Conservation (phyloP, 2,113 vertebrate species). For the Progne subis region DNA sequence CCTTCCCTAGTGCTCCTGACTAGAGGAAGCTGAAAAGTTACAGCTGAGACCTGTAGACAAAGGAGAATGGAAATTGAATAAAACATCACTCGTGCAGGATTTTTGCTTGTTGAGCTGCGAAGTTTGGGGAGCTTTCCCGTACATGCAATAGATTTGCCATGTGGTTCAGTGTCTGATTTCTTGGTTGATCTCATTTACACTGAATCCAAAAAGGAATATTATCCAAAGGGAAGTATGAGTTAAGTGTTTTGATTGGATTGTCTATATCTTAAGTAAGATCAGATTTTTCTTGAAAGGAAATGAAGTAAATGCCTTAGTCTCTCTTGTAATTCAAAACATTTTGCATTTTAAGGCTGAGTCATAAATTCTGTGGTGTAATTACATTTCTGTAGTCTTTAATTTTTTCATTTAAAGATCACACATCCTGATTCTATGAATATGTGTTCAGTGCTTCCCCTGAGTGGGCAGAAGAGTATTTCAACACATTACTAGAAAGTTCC, state of each 20-base stretch:
- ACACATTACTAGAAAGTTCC: neutral
- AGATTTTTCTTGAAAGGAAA: constrained; percentile 25
- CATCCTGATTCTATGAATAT: constrained; percentile 15
- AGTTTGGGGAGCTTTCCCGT: neutral
- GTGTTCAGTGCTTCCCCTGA: neutral
- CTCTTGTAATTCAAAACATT: constrained; percentile 38
- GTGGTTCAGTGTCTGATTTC: neutral
- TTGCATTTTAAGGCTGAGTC: constrained; percentile 52
- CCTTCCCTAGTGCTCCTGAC: neutral
- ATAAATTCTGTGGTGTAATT: constrained; percentile 56
- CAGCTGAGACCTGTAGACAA: neutral
- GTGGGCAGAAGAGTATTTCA: neutral
- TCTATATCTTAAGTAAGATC: constrained; percentile 7
- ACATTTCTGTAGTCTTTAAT: constrained; percentile 42
- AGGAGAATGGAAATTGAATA: neutral
- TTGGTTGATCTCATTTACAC: neutral
- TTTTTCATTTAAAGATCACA: constrained; percentile 64
- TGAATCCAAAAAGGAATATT: neutral
- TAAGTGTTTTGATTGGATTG: constrained; percentile 40
- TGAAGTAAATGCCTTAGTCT: constrained; percentile 32
- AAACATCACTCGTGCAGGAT: neutral
- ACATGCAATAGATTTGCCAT: neutral
- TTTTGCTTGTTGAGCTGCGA: neutral
- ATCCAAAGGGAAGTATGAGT: neutral
- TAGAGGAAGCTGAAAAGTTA: neutral